phyloP scores from a whole-genome alignment of 2,113 vertebrate genomes.

The Misgurnus anguillicaudatus region DNA sequence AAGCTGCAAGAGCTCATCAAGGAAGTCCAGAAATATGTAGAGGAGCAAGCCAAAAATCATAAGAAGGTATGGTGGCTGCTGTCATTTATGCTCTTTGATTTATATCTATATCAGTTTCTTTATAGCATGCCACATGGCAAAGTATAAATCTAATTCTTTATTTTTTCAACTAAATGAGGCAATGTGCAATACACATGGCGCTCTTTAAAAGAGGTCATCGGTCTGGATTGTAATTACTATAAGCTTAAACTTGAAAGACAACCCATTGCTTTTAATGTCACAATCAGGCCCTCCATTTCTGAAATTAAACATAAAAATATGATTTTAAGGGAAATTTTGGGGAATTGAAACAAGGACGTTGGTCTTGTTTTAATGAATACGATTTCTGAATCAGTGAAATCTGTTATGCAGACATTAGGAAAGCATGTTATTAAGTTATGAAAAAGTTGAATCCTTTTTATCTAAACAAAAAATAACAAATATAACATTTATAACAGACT shows the following conservation, averaged over 20 bases:
- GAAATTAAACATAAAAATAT: no score
- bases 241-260: background rate
- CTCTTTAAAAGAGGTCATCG: background rate
- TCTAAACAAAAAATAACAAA: no score
- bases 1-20: conserved; percentile 96
- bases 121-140: background rate
- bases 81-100: conserved; percentile 27
- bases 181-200: background rate
- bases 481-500: no score
- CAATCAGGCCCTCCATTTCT: no score
- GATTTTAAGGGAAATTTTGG: no score
- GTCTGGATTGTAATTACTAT: background rate
- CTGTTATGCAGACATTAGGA: no score
- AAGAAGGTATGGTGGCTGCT: conserved; percentile 78
- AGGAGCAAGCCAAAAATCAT: conserved; percentile 94
- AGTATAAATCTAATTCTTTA: background rate
- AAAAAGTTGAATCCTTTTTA: no score
- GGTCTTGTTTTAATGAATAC: no score
- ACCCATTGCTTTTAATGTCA: background rate
- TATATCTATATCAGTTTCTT: conserved; percentile 5
- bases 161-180: background rate
- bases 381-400: no score
- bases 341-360: no score
- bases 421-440: no score
- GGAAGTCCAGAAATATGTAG: conserved; percentile 96